A percentile compares a stretch with the other conserved stretches of the same genome.
Evolutionary conservation across 2,113 vertebrate genomes (phyloP).

Genomic region (Bufo gargarizans): DNA sequence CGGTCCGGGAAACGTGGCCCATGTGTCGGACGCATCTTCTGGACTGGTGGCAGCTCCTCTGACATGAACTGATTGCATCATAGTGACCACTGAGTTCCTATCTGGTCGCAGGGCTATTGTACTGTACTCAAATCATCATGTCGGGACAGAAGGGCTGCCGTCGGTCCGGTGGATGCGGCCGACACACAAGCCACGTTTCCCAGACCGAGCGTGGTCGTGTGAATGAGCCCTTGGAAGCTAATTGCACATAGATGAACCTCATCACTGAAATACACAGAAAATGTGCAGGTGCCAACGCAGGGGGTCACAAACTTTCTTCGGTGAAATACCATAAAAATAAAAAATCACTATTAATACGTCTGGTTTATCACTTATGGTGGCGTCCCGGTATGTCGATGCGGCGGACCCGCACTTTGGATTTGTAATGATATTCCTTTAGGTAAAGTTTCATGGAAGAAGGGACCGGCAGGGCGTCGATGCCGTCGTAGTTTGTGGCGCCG

Average conservation of each 20-base stretch:
- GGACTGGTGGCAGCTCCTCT: too few species aligned
- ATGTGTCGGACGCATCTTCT: too few species aligned
- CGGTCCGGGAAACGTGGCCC: too few species aligned
- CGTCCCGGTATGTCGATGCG: constrained; percentile 75
- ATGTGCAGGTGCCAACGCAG: not conserved
- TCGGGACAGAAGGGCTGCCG: too few species aligned
- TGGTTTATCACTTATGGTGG: constrained; percentile 55
- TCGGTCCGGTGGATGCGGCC: too few species aligned
- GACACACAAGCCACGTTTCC: too few species aligned
- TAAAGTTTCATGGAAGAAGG: constrained; percentile 89
- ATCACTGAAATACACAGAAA: not conserved
- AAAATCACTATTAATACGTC: not conserved
- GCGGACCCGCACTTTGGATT: constrained; percentile 81
- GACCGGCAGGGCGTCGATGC: constrained; percentile 83
- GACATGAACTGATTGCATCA: too few species aligned
- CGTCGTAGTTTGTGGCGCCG: constrained; percentile 88
- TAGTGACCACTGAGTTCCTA: too few species aligned
- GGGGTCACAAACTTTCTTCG: not conserved
- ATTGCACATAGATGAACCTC: not conserved
- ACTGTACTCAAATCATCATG: too few species aligned
- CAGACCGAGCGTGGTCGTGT: too few species aligned
- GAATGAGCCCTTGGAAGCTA: not conserved
- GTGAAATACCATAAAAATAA: constrained; percentile 55
- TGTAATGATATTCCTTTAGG: constrained; percentile 93
- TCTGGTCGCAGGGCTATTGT: too few species aligned